Base-by-base conservation (phyloP, 2,797 vertebrate genomes). In the Tangara arthus region DNA sequence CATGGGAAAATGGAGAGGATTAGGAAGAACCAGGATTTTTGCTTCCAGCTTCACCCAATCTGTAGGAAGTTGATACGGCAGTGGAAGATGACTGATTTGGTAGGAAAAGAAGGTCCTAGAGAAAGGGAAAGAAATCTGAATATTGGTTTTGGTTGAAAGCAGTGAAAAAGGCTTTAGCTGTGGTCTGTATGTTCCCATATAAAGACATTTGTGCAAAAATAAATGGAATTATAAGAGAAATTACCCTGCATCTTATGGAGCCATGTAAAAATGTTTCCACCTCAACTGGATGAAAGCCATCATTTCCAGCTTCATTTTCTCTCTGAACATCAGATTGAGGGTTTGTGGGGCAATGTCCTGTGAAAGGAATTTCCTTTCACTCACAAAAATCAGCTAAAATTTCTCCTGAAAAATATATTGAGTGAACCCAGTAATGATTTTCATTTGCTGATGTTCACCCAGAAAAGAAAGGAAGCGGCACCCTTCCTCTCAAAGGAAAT, bases 401-500 rank as follows among this genome's bases (percentile, higher is more conserved):
- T 75, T 82, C 92, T 81, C 84, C 57, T 91, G 94, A 91, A 57
- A 92, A 95, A 95, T 96, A 91, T 75, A 92, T 64, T 73, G 89
- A 86, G 85, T 76, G 89, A 97, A 86, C 65, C 65, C 66, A 83
- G 76, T 94, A 95, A 97, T 88, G 59, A 90, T 89, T 95, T 95
- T 93, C 63, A 88, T 83, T 96, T 94, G 73, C 91, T 95, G 95
- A 93, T 96, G 91, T 69, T 96, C 95, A 96, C 96, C 94, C 94
- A 90, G 82, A 69, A 88, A 93, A 93, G 89, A 95, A 93, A 96
- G 94, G 92, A 97, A 96, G 94, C 6, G 4, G 91, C 91, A 97
- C 94, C 96, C 89, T 96, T 97, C 95, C 94, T 96, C 59, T 96
- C 66, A 96, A 93, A 96, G 95, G 95, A 97, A 97, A 97, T 96